Percentiles rank a stretch among this genome's conserved stretches.
phyloP scores from a whole-genome alignment of 1,140 invertebrate species.

The Himalopsyche phryganea region DNA sequence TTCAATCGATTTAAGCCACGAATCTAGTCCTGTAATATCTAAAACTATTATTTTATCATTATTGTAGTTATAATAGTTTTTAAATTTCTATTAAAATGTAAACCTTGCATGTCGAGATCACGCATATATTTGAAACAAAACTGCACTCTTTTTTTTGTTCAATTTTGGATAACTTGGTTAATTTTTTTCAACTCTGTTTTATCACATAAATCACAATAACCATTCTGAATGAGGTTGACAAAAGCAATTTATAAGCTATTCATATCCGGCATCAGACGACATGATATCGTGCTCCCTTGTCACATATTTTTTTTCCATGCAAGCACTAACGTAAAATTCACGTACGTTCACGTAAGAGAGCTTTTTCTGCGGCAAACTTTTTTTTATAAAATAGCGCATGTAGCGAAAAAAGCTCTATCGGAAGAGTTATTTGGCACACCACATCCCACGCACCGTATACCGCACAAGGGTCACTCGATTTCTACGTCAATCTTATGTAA shows the following conservation, averaged over 20 bases:
- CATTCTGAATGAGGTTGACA: not conserved
- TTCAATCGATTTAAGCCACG: no score
- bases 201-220: not conserved
- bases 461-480: constrained; percentile 21
- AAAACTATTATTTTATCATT: no score
- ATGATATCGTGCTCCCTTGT: constrained; percentile 1
- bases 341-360: constrained; percentile 27
- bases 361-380: constrained; percentile 18
- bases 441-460: constrained; percentile 25
- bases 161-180: no score
- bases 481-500: constrained; percentile 26
- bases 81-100: no score
- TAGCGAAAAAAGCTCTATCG: constrained; percentile 32
- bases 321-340: constrained; percentile 12
- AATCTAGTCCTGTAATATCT: no score
- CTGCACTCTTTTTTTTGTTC: no score
- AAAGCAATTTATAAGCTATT: constrained; percentile 14
- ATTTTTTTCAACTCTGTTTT: not conserved
- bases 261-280: constrained; percentile 5
- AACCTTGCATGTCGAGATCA: no score
- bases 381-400: constrained; percentile 27
- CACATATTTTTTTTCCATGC: not conserved
- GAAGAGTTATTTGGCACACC: constrained; percentile 33
- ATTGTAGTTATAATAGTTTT: no score
- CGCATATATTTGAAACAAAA: no score